A percentile compares a stretch with the other conserved stretches of the same genome.
phyloP scores from a whole-genome alignment of 1,140 invertebrate species.

The Dermatophagoides farinae region DNA sequence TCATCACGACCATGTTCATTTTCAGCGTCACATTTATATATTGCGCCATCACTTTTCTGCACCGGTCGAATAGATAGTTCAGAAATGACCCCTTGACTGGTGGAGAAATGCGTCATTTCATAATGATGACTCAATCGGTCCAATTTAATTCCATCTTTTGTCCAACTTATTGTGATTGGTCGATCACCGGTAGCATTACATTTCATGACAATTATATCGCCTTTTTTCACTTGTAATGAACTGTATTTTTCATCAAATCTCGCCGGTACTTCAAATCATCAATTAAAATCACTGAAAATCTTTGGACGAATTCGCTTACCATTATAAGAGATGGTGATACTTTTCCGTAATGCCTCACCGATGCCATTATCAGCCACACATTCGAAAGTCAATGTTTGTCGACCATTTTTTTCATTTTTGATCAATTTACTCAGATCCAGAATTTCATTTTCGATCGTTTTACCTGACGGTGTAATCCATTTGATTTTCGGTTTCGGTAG shows the following conservation, averaged over 20 bases:
- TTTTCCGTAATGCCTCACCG: conserved; percentile 11
- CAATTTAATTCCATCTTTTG: conserved; percentile 15
- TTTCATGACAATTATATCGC: conserved; percentile 72
- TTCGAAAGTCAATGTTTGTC: conserved; percentile 8
- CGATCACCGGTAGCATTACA: conserved; percentile 91
- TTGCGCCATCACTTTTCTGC: conserved; percentile 62
- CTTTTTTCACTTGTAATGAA: conserved; percentile 67
- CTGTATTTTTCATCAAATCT: conserved; percentile 78
- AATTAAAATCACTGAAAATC: background rate
- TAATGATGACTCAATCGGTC: conserved; percentile 14
- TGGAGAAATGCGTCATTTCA: conserved; percentile 20
- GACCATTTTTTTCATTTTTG: background rate
- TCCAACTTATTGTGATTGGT: conserved; percentile 81
- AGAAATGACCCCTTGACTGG: conserved; percentile 18
- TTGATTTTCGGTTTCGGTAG: conserved; percentile 62
- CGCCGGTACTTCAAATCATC: conserved; percentile 47
- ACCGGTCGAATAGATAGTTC: conserved; percentile 60
- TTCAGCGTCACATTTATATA: conserved; percentile 63
- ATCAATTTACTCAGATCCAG: conserved; percentile 9
- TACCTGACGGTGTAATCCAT: conserved; percentile 34
- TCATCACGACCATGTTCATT: conserved; percentile 77
- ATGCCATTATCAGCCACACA: conserved; percentile 14
- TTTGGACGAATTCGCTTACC: background rate
- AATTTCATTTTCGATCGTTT: conserved; percentile 5
- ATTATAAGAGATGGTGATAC: conserved; percentile 8